Evolutionary conservation across 2,113 vertebrate genomes (phyloP), one percentile per base, ranked within the genome.

Genomic region (Ardeotis arabs): DNA sequence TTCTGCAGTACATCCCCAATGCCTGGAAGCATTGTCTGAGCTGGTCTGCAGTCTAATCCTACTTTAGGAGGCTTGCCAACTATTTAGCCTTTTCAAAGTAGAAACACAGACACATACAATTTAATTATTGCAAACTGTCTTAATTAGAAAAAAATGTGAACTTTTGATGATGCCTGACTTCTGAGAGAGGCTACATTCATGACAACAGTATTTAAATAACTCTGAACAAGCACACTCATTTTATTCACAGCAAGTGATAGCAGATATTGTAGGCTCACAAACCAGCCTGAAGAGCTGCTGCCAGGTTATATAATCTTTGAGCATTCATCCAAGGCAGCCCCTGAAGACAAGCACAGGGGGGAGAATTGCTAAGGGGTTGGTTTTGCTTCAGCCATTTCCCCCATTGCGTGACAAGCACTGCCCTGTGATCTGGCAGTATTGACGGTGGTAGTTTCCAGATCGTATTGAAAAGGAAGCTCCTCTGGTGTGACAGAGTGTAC

Each of bases 1-100:
- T 90, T 93, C 91, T 97, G 89, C 84, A 90, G 88, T 96, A 75
- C 84, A 96, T 96, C 59, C 81, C 86, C 49, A 3, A 90, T 97
- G 97, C 97, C 98, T 97, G 76, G 95, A 96, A 98, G 97, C 97
- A 96, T 97, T 96, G 97, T 97, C 84, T 91, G 96, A 95, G 93
- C 87, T 95, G 94, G 89, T 96, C 96, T 97, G 91, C 91, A 84
- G 80, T 92, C 60, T 97, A 95, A 97, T 96, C 95, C 96, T 96
- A 56, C 96, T 95, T 95, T 93, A 96, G 92, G 91, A 94, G 59
- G 56, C 47, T 95, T 96, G 88, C 94, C 92, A 94, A 78, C 81
- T 90, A 67, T 95, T 92, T 91, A 70, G 69, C 64, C 92, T 97
- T 93, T 97, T 96, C 0, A 2, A 68, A 94, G 81, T 31, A 95